These are phyloP conservation scores for Neotragus moschatus DNA, from an alignment of 2,113 vertebrate genomes.

Conservation along the genomic window DNA sequence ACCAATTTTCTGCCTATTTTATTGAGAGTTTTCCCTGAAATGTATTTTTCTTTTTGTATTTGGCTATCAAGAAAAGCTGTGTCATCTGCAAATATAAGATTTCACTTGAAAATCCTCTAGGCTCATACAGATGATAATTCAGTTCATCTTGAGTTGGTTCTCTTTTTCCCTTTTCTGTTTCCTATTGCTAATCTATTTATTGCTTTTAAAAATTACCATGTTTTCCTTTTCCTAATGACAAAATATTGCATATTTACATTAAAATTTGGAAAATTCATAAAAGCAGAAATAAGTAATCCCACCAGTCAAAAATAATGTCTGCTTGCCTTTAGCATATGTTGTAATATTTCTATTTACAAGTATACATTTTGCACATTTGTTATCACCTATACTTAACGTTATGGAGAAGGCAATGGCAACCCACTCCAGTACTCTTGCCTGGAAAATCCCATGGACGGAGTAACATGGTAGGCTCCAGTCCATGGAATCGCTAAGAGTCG, in stretches of 20 bases:
- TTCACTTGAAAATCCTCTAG: conserved; percentile 6
- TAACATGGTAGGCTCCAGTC: too few relatives aligned
- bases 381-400: neutral
- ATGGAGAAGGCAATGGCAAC: too few relatives aligned
- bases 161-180: neutral
- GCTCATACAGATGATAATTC: neutral
- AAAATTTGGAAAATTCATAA: neutral
- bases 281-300: neutral
- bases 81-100: neutral
- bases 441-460: too few relatives aligned
- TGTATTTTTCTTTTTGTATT: neutral
- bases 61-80: neutral
- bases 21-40: neutral
- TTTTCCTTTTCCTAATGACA: neutral
- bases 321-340: neutral
- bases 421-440: too few relatives aligned
- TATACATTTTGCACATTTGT: too few relatives aligned
- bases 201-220: neutral
- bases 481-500: too few relatives aligned
- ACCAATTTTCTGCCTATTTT: neutral
- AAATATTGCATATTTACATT: neutral
- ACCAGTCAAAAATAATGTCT: neutral
- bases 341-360: too few relatives aligned
- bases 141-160: neutral
- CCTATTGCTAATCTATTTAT: neutral